Conservation (phyloP, 2,797 vertebrate species). For the Scleropages formosus region DNA sequence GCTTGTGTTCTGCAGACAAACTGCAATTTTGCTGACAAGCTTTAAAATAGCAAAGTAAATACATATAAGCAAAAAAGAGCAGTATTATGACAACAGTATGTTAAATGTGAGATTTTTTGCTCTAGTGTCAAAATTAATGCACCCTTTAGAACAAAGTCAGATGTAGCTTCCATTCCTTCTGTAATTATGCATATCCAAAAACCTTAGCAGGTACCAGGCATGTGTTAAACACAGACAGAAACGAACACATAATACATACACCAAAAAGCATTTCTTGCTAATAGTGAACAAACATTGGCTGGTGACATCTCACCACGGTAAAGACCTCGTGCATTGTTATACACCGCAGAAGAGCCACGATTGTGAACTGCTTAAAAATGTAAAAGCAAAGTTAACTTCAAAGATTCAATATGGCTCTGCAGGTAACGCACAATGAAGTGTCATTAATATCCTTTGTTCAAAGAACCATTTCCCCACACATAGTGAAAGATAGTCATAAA, state of each 20-base stretch:
- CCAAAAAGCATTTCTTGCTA: neutral
- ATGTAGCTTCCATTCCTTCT: neutral
- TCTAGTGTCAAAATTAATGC: neutral
- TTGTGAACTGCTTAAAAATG: neutral
- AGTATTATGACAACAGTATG: slow-evolving; percentile 11
- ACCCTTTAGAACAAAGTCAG: neutral
- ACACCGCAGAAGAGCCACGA: neutral
- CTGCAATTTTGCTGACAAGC: neutral
- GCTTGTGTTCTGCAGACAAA: neutral
- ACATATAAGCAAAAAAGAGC: neutral
- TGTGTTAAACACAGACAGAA: slow-evolving; percentile 13
- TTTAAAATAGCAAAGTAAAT: slow-evolving; percentile 2
- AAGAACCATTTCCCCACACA: neutral
- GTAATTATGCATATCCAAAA: neutral
- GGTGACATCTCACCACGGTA: neutral
- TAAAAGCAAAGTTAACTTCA: neutral
- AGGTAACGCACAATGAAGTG: neutral
- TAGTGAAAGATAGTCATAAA: slow-evolving; percentile 2
- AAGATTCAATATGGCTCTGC: neutral
- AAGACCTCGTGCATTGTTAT: neutral
- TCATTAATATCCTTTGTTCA: slow-evolving; percentile 3
- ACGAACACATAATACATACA: slow-evolving; percentile 16
- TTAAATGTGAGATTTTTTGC: neutral
- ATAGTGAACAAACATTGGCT: neutral
- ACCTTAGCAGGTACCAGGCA: slow-evolving; percentile 3